Percentiles rank a stretch among this genome's conserved stretches.
Conservation (phyloP, 2,888 invertebrate species). For the Eilema griseolum region DNA sequence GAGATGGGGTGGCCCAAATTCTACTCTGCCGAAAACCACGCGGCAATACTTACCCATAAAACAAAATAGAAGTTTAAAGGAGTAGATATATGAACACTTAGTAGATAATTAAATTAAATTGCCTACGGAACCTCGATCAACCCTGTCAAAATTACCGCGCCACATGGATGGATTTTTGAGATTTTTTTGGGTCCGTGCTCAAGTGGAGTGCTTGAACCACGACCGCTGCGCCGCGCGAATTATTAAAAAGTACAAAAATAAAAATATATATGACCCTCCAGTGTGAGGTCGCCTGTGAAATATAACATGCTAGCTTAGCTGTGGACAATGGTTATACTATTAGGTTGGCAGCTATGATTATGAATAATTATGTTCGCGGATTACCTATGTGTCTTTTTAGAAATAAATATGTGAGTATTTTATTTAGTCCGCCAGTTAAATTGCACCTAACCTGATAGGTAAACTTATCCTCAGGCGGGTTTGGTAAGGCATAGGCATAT, state of each 20-base stretch:
- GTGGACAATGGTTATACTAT: slow-evolving; percentile 55
- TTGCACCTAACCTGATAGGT: background rate
- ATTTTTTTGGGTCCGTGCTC: slow-evolving; percentile 83
- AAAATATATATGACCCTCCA: slow-evolving; percentile 69
- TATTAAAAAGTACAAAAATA: slow-evolving; percentile 81
- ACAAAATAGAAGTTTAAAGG: background rate
- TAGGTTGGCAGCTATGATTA: background rate
- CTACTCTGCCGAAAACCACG: too few species aligned
- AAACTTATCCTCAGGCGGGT: too few species aligned
- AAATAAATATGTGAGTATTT: too few species aligned
- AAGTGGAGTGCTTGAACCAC: slow-evolving; percentile 72
- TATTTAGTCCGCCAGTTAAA: background rate
- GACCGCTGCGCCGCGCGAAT: slow-evolving; percentile 79
- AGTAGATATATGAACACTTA: background rate
- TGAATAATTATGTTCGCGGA: slow-evolving; percentile 1
- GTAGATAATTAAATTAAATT: background rate
- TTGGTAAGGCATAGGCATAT: too few species aligned
- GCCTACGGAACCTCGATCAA: slow-evolving; percentile 68
- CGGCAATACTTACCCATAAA: too few species aligned
- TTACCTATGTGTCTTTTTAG: background rate
- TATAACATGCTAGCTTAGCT: slow-evolving; percentile 65
- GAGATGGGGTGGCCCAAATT: too few species aligned
- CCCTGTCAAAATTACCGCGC: slow-evolving; percentile 66
- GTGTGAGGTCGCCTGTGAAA: slow-evolving; percentile 69
- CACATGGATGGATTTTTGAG: slow-evolving; percentile 81